phyloP scores from a whole-genome alignment of 37 sponge, comb jelly and placozoan species.

The Geodia barretti region DNA sequence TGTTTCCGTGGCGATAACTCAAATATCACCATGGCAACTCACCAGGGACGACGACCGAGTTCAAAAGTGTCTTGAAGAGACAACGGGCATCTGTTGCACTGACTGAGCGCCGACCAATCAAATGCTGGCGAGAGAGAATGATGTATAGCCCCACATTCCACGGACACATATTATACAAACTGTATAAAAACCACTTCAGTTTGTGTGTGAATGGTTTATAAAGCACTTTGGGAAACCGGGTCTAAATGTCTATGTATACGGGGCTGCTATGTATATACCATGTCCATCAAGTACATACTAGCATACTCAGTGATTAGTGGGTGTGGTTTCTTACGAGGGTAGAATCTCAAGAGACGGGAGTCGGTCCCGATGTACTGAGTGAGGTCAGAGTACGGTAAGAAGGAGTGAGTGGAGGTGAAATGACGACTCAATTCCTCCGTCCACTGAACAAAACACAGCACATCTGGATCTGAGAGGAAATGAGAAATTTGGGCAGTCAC shows the following conservation, averaged over 20 bases:
- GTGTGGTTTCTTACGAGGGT: constrained; percentile 19
- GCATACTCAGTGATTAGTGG: background rate
- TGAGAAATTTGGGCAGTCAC: too few relatives aligned
- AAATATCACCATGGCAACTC: too few relatives aligned
- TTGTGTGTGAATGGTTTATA: too few relatives aligned
- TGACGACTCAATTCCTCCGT: constrained; percentile 5
- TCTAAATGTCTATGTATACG: too few relatives aligned
- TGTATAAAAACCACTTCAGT: too few relatives aligned
- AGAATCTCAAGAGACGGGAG: constrained; percentile 4
- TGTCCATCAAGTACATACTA: too few relatives aligned
- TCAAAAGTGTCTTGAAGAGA: constrained; percentile 36
- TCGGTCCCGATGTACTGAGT: constrained; percentile 29
- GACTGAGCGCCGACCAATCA: constrained; percentile 24
- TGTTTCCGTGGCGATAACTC: too few relatives aligned
- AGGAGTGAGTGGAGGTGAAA: background rate
- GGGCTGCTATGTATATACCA: too few relatives aligned
- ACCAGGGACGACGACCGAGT: constrained; percentile 45
- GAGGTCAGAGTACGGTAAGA: background rate
- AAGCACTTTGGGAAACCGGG: too few relatives aligned
- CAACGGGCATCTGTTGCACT: constrained; percentile 33
- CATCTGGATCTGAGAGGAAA: constrained; percentile 18
- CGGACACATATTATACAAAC: too few relatives aligned
- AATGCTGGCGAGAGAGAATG: background rate
- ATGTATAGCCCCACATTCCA: background rate
- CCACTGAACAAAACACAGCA: constrained; percentile 61